Conservation (phyloP, 2,797 vertebrate genomes). For the Cyclopterus lumpus region DNA sequence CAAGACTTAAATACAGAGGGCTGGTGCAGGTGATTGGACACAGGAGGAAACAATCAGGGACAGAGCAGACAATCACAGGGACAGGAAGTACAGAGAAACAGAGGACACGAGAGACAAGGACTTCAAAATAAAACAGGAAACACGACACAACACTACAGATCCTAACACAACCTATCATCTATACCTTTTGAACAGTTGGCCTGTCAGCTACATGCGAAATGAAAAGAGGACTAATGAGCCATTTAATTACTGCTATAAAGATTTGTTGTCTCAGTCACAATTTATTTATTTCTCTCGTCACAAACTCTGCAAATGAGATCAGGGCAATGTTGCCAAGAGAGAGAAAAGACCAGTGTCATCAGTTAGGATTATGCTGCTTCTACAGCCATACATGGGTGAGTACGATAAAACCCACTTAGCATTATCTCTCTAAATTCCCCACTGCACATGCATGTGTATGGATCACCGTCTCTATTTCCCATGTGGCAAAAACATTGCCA, state of each 20-base stretch:
- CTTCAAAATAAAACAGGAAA: too few relatives aligned
- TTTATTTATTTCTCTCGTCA: conserved; percentile 8
- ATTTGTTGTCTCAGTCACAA: not conserved
- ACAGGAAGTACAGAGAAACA: too few relatives aligned
- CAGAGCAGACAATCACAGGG: too few relatives aligned
- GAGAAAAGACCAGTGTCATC: conserved; percentile 29
- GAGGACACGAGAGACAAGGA: too few relatives aligned
- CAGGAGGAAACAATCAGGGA: too few relatives aligned
- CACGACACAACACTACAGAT: too few relatives aligned
- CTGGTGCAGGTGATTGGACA: too few relatives aligned
- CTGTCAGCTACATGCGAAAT: not conserved
- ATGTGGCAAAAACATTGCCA: not conserved
- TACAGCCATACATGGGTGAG: conserved; percentile 15
- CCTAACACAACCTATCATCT: not conserved
- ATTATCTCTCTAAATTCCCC: conserved; percentile 24
- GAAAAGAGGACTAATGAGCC: too few relatives aligned
- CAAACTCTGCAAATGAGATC: conserved; percentile 38
- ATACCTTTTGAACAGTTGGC: not conserved
- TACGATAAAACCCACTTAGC: conserved; percentile 17
- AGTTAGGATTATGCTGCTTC: conserved; percentile 29
- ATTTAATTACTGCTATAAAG: too few relatives aligned
- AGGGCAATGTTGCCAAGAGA: conserved; percentile 22
- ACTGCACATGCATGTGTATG: conserved; percentile 4
- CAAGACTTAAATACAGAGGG: too few relatives aligned
- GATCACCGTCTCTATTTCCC: conserved; percentile 5